Evolutionary conservation across 2,888 invertebrate species (phyloP), one percentile per base, ranked within the genome.

Genomic region (Melieria crassipennis): DNA sequence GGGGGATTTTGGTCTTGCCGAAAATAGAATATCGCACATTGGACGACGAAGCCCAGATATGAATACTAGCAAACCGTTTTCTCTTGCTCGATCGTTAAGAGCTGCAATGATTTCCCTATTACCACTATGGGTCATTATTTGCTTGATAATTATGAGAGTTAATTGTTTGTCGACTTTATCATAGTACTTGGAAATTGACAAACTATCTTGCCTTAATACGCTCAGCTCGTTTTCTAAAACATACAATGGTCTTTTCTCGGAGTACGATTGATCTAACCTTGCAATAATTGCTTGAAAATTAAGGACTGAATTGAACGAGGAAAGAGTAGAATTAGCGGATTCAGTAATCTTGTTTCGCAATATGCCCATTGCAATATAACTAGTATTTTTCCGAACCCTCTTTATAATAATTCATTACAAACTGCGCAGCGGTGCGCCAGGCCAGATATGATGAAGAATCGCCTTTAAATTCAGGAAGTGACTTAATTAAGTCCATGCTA

Each of bases 341-440:
- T 60, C 71, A 10, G 69, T 60, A 64, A 71, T 71, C 43, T 71
- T 74, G 11, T 71, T 74, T 63, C 74, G 42, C 43, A 73, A 56
- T 10, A 71, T 73, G 9, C 63, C 68, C 55, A 68, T 58, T 3
- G 67, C 67, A 67, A 67, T 57, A 11, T 64, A n/a, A n/a, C n/a
- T n/a, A 70, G 10, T 63, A 63, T 57, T 64, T 70, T 58, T 64
- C 70, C 3, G 50, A 69, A 9, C 55, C 63, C 5, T 63, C 69
- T 6, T 10, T 62, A 57, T 69, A 69, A 13, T 62, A 63, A 7
- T 45, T 46, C 16, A 67, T 48, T 48, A 52, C 62, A 10, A 69
- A 69, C 3, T 69, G 43, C 10, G 69, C 69, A 9, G 63, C 69
- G 10, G 63, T 46, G 9, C 63, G 56, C 69, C 63, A 69, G 13